Evolutionary conservation across 1,140 invertebrate species (phyloP).

Genomic region (Calosoma granatense): DNA sequence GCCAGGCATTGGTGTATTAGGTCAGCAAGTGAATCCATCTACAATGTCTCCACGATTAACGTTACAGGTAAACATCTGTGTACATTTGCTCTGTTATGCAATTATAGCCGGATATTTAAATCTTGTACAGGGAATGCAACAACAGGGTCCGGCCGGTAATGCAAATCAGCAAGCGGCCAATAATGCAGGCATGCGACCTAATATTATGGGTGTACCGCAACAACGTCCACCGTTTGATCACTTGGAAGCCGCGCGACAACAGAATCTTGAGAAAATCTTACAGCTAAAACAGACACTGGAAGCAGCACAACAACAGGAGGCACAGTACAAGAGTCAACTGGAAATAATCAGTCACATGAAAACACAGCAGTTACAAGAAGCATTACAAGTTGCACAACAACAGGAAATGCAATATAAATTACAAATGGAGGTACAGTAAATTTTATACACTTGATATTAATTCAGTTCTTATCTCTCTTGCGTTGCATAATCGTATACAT

Average conservation of each 20-base stretch:
- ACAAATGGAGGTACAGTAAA: slow-evolving; percentile 41
- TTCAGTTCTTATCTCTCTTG: slow-evolving; percentile 10
- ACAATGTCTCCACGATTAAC: neutral
- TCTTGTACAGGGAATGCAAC: slow-evolving; percentile 1
- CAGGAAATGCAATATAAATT: slow-evolving; percentile 67
- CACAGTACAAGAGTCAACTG: slow-evolving; percentile 62
- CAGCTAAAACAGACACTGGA: slow-evolving; percentile 60
- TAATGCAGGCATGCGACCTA: slow-evolving; percentile 33
- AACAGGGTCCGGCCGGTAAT: slow-evolving; percentile 2
- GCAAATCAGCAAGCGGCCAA: slow-evolving; percentile 31
- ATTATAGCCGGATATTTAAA: no score
- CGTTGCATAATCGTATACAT: neutral
- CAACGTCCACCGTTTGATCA: slow-evolving; percentile 40
- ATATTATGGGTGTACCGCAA: slow-evolving; percentile 36
- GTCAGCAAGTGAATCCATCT: neutral
- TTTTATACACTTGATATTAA: slow-evolving; percentile 18
- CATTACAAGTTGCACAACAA: slow-evolving; percentile 64
- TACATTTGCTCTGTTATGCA: no score
- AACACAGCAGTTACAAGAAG: slow-evolving; percentile 56
- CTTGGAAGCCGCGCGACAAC: slow-evolving; percentile 51
- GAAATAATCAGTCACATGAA: slow-evolving; percentile 54
- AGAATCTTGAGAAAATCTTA: slow-evolving; percentile 56
- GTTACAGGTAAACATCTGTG: neutral
- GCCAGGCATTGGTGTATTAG: neutral
- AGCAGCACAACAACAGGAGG: slow-evolving; percentile 63